Conservation (phyloP, 1,140 invertebrate genomes). For the Oncopeltus fasciatus region DNA sequence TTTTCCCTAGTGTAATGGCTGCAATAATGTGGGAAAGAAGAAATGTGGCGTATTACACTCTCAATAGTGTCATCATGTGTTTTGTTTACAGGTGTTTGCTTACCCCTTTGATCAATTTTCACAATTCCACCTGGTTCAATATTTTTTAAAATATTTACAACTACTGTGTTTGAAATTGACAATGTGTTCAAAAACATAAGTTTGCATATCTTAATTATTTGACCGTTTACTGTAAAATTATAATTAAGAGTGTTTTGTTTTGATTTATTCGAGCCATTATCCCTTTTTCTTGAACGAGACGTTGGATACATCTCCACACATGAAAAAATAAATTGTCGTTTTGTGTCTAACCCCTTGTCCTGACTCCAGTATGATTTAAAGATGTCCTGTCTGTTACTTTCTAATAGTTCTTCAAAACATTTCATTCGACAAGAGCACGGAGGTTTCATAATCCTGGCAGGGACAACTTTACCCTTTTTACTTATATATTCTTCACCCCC, state of each 20-base stretch:
- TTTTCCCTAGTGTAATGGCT: conserved; percentile 16
- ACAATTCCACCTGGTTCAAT: conserved; percentile 15
- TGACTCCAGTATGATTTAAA: not conserved
- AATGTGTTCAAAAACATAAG: conserved; percentile 16
- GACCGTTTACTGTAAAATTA: conserved; percentile 12
- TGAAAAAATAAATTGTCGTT: conserved; percentile 10
- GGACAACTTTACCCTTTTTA: not conserved
- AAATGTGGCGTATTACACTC: conserved; percentile 10
- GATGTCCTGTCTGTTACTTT: not conserved
- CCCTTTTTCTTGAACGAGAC: conserved; percentile 5
- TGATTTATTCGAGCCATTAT: not conserved
- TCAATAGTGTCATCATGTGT: conserved; percentile 10
- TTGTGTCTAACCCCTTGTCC: not conserved
- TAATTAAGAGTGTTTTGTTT: conserved; percentile 8
- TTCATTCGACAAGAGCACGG: not conserved
- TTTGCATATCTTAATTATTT: conserved; percentile 4
- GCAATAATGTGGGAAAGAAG: conserved; percentile 13
- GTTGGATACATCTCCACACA: not conserved
- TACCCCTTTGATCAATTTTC: conserved; percentile 13
- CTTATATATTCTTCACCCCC: not conserved
- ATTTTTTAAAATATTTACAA: conserved; percentile 16
- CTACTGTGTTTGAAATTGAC: conserved; percentile 9
- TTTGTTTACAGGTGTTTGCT: conserved; percentile 14
- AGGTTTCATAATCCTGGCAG: not conserved
- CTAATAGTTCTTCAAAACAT: not conserved